A percentile compares a stretch with the other conserved stretches of the same genome.
phyloP scores from a whole-genome alignment of 2,888 invertebrate species.

The Cremastobaeus sp. region DNA sequence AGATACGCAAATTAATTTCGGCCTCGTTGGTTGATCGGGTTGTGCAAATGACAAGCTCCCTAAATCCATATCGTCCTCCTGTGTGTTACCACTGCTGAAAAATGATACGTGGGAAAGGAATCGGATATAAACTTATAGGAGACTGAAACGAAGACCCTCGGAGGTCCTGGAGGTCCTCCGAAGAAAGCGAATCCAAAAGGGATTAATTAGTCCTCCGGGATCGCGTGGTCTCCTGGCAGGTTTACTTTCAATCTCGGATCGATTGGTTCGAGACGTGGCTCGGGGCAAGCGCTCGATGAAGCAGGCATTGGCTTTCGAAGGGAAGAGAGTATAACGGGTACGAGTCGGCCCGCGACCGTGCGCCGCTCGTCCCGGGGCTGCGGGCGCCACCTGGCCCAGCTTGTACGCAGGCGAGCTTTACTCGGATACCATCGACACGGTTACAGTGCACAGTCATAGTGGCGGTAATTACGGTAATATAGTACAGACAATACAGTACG shows the following conservation, averaged over 20 bases:
- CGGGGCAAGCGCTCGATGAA: conserved; percentile 28
- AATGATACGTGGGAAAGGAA: too few species aligned
- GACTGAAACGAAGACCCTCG: background rate
- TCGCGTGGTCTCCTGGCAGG: conserved; percentile 22
- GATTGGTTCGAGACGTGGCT: conserved; percentile 33
- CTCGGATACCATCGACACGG: conserved; percentile 20
- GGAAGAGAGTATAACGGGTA: conserved; percentile 30
- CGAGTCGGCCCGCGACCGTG: conserved; percentile 1
- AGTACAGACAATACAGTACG: conserved; percentile 16
- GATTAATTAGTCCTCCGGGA: conserved; percentile 21
- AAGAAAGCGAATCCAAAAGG: conserved; percentile 10
- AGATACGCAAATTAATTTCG: too few species aligned
- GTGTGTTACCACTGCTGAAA: too few species aligned
- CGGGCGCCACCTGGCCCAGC: conserved; percentile 14
- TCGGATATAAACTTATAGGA: too few species aligned
- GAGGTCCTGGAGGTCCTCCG: background rate
- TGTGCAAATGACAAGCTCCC: too few species aligned
- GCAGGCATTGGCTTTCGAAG: conserved; percentile 37
- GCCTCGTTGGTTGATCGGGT: too few species aligned
- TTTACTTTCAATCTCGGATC: conserved; percentile 36
- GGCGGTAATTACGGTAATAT: conserved; percentile 31
- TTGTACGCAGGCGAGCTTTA: conserved; percentile 39
- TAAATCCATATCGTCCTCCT: too few species aligned
- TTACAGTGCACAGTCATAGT: conserved; percentile 52
- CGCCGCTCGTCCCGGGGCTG: conserved; percentile 7